phyloP scores from a whole-genome alignment of 2,797 vertebrate genomes.

The Sebastes kiyomatsui region DNA sequence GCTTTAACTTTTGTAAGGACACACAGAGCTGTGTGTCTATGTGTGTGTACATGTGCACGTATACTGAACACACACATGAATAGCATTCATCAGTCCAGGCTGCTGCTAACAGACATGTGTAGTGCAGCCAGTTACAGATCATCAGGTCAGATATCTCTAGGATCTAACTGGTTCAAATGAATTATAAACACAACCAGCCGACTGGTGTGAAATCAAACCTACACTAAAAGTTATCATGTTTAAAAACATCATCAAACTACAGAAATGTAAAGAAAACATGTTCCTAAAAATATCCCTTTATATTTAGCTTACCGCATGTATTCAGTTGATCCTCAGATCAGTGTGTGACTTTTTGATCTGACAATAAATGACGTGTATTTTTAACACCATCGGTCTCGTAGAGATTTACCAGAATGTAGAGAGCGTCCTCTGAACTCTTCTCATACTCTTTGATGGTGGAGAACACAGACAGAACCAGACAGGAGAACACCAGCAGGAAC shows the following conservation, averaged over 20 bases:
- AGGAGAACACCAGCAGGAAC: slow-evolving; percentile 97
- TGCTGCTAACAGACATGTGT: too few species aligned
- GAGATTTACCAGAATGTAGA: slow-evolving; percentile 92
- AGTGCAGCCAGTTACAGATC: too few species aligned
- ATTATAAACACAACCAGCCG: background rate
- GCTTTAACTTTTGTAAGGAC: too few species aligned
- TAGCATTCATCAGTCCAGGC: too few species aligned
- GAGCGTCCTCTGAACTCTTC: slow-evolving; percentile 95
- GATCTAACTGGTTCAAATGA: background rate
- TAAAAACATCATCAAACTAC: background rate
- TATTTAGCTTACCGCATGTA: background rate
- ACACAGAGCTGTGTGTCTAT: too few species aligned
- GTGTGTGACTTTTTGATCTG: background rate
- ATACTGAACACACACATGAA: too few species aligned
- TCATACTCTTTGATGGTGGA: slow-evolving; percentile 98
- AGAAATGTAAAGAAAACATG: background rate
- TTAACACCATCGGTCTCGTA: background rate
- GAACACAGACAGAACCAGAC: slow-evolving; percentile 96
- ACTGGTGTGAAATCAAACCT: background rate
- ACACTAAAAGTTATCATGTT: background rate
- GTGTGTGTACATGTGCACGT: too few species aligned
- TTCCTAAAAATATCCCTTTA: background rate
- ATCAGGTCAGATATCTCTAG: too few species aligned
- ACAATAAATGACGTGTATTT: background rate
- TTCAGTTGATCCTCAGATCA: background rate